Percentiles rank a stretch among this genome's conserved stretches.
These are phyloP conservation scores for Thermophis baileyi DNA, from an alignment of 2,113 vertebrate genomes.

Conservation along the genomic window DNA sequence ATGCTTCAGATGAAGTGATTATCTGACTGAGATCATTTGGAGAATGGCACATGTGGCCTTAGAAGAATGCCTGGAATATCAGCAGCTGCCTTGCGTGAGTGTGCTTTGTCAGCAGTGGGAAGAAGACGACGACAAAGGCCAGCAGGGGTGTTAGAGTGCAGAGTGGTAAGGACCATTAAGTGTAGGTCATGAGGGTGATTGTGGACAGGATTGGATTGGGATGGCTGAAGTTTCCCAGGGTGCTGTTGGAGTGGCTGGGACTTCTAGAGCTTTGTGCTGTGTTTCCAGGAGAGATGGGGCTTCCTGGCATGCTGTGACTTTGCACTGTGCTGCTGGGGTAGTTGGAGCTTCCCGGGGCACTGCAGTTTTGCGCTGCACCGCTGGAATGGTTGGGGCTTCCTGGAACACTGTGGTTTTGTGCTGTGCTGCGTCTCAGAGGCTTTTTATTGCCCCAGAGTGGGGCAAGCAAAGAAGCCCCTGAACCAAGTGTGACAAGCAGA, in stretches of 20 bases:
- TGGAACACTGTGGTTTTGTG: not conserved
- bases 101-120: not conserved
- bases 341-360: not conserved
- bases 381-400: not conserved
- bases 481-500: not conserved
- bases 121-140: not conserved
- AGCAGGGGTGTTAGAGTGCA: not conserved
- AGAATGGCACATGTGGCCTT: not conserved
- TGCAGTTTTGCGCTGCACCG: not conserved
- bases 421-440: not conserved
- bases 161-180: not conserved
- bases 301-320: not conserved
- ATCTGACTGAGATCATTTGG: not conserved
- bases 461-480: not conserved
- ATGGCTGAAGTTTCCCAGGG: not conserved
- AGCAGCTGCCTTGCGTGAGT: not conserved
- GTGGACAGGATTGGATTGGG: not conserved
- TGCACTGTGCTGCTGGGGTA: not conserved
- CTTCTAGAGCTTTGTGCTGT: not conserved
- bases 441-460: not conserved
- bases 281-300: not conserved
- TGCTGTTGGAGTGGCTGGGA: not conserved
- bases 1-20: not conserved
- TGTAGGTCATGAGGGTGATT: not conserved
- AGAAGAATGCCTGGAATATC: not conserved